phyloP scores from a whole-genome alignment of 2,113 vertebrate genomes.

The Callaeas wilsoni region DNA sequence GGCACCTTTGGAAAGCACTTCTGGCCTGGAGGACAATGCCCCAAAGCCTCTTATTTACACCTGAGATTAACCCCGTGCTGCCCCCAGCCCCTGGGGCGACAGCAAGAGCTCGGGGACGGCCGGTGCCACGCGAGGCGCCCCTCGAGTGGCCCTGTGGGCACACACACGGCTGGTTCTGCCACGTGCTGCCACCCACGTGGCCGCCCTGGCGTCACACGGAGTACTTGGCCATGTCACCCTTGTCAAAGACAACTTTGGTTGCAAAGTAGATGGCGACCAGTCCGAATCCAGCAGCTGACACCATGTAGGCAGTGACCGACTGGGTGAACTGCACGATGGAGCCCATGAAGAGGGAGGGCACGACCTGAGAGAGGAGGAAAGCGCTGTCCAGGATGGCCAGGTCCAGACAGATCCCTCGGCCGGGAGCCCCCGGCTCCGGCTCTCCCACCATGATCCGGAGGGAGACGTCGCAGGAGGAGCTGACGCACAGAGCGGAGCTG shows the following conservation, averaged over 20 bases:
- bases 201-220: not conserved
- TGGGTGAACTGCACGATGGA: constrained; percentile 81
- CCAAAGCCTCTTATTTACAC: not conserved
- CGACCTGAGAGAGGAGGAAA: constrained; percentile 84
- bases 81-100: not conserved
- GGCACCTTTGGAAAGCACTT: constrained; percentile 40
- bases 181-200: fast-evolving
- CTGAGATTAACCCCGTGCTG: constrained; percentile 32
- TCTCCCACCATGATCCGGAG: constrained; percentile 61
- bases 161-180: fast-evolving
- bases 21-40: not conserved
- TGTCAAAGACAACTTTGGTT: constrained; percentile 79
- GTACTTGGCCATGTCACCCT: constrained; percentile 73
- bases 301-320: constrained; percentile 83
- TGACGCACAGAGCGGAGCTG: constrained; percentile 53
- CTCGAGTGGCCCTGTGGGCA: fast-evolving
- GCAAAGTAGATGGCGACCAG: constrained; percentile 82
- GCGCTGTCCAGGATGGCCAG: constrained; percentile 87
- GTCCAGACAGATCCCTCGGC: constrained; percentile 83
- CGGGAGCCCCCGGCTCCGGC: not conserved
- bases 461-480: constrained; percentile 66
- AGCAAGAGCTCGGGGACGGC: not conserved
- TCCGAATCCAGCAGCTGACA: constrained; percentile 74
- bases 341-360: constrained; percentile 83
- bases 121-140: not conserved